Percentiles rank a stretch among this genome's conserved stretches.
Evolutionary conservation across 2,888 invertebrate species (phyloP).

Genomic region (Helleia helle): DNA sequence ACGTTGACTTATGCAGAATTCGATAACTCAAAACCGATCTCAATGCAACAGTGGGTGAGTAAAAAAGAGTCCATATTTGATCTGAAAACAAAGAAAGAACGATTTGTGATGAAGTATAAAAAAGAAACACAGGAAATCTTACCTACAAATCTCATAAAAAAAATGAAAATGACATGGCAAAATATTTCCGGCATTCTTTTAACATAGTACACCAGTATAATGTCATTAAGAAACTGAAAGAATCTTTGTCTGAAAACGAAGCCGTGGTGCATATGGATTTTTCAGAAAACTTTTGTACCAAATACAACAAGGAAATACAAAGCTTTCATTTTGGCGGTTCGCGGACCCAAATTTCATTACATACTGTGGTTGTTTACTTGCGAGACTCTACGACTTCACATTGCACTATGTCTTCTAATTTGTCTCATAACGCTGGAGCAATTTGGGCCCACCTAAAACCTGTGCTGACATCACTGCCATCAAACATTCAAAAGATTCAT

Average conservation of each 20-base stretch:
- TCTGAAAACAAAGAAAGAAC: conserved; percentile 16
- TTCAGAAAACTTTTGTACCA: conserved; percentile 10
- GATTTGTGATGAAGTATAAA: conserved; percentile 15
- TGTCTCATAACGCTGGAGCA: neutral
- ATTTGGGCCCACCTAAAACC: conserved; percentile 2
- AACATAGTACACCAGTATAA: conserved; percentile 23
- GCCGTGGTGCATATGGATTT: no score
- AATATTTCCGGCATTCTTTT: conserved; percentile 7
- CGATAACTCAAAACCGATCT: conserved; percentile 14
- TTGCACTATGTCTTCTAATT: conserved; percentile 13
- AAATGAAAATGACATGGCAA: conserved; percentile 15
- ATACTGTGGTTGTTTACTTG: neutral
- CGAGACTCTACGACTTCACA: neutral
- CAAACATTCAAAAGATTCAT: conserved; percentile 23
- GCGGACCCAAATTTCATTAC: neutral
- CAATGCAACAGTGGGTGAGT: conserved; percentile 14
- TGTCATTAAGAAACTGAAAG: conserved; percentile 13
- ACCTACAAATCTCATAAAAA: conserved; percentile 12
- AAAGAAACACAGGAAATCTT: conserved; percentile 11
- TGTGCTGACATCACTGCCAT: neutral
- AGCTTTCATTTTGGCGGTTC: neutral
- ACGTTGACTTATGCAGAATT: conserved; percentile 19
- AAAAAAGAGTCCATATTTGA: conserved; percentile 15
- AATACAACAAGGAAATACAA: neutral
- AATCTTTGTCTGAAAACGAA: no score